Base-by-base conservation (phyloP, 2,888 invertebrate species). In the Slavum lentiscoides region DNA sequence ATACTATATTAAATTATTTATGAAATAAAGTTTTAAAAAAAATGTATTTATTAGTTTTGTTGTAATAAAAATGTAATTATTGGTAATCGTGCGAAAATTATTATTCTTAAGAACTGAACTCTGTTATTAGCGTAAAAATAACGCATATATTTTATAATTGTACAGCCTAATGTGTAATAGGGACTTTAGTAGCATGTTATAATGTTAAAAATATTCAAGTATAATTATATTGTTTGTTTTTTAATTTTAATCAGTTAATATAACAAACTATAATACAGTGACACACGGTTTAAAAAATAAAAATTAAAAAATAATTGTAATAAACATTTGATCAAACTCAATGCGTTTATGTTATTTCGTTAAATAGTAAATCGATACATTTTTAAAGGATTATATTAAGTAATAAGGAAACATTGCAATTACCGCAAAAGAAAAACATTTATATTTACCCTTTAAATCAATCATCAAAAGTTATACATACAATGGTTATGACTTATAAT, bases 1-100 rank as follows among this genome's bases (percentile, higher is more conserved):
- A 67, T 75, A 67, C 19, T 58, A 67, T 67, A 67, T 67, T 58
- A 67, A 67, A 75, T 75, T 67, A 75, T 75, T 75, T 75, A 75
- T 75, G 43, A 75, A 75, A 75, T 75, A 75, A 75, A 74, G 67
- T 58, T 58, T 43, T 43, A 58, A 58, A 17, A 74, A 67, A 67
- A 62, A 62, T 13, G 8, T 19, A 17, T 74, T 4, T 55, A 53
- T 21, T 64, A 37, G n/a, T 66, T 55, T 19, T 73, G 19, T 74
- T 74, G 30, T 49, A 30, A 19, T 23, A 19, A 19, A 2, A 39
- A 64, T 49, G 49, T 49, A 37, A 39, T 64, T 19, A 64, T 39
- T 64, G 39, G 4, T 19, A 55, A 2, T n/a, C 39, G 39, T n/a
- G 9, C 37, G 39, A 64, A 64, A 64, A 64, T 64, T 15, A 17